Evolutionary conservation across 2,797 vertebrate species (phyloP).

Genomic region (Enteromius paludinosus): DNA sequence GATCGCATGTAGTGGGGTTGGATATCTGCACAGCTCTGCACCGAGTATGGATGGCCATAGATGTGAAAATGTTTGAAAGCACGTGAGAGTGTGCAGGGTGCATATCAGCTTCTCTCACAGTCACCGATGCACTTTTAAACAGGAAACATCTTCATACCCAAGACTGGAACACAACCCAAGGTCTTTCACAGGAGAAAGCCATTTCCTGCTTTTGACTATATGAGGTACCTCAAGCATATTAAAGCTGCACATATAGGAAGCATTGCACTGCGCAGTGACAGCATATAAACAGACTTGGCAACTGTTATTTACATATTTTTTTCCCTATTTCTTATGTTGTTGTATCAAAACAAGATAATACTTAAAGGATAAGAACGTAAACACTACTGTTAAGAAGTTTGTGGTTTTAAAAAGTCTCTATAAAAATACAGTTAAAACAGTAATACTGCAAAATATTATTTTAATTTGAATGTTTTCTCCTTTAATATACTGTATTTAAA

Average conservation of each 20-base stretch:
- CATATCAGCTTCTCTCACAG: slow-evolving; percentile 28
- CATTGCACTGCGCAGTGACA: slow-evolving; percentile 6
- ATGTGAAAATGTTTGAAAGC: slow-evolving; percentile 39
- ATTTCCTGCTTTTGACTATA: slow-evolving; percentile 60
- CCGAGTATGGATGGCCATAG: slow-evolving; percentile 43
- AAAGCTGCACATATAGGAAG: not conserved
- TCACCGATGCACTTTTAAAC: slow-evolving; percentile 57
- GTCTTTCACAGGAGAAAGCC: slow-evolving; percentile 58
- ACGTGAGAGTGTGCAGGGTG: slow-evolving; percentile 37
- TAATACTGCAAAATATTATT: not conserved
- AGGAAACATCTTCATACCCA: slow-evolving; percentile 63
- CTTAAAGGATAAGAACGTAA: not conserved
- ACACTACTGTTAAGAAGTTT: not conserved
- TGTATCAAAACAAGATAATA: not conserved
- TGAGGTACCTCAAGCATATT: slow-evolving; percentile 8
- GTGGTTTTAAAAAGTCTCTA: not conserved
- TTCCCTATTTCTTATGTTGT: not conserved
- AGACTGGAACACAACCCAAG: slow-evolving; percentile 60
- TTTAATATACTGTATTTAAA: not conserved
- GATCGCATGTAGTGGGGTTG: slow-evolving; percentile 41
- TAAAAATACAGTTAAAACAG: not conserved
- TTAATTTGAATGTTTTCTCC: not conserved
- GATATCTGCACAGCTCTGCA: slow-evolving; percentile 47
- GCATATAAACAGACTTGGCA: not conserved
- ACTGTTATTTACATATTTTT: not conserved